A percentile compares a stretch with the other conserved stretches of the same genome.
phyloP scores from a whole-genome alignment of 1,140 invertebrate genomes.

The Aphelenchoides fujianensis region DNA sequence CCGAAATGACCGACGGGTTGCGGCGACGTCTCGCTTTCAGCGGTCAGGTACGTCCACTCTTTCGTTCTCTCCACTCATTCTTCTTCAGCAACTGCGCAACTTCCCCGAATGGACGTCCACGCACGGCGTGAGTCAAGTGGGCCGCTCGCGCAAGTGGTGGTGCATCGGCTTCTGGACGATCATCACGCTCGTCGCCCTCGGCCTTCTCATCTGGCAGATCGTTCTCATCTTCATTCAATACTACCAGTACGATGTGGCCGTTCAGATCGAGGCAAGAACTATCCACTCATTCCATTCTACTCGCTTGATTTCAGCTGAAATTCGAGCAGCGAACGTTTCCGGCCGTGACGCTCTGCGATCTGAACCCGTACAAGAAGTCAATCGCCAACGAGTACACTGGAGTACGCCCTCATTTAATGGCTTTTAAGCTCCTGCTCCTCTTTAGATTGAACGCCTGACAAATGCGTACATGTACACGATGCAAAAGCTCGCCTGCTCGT shows the following conservation, averaged over 20 bases:
- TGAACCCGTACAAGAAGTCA: conserved; percentile 34
- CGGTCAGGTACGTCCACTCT: neutral
- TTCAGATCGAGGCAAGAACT: conserved; percentile 36
- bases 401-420: conserved; percentile 20
- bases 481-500: conserved; percentile 26
- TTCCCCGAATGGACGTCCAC: conserved; percentile 30
- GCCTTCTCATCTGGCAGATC: conserved; percentile 38
- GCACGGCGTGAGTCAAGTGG: conserved; percentile 38
- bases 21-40: neutral
- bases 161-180: conserved; percentile 40
- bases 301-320: conserved; percentile 34
- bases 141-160: conserved; percentile 33
- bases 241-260: conserved; percentile 38
- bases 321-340: conserved; percentile 42
- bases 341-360: conserved; percentile 44
- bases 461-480: conserved; percentile 36
- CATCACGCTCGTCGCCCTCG: conserved; percentile 41
- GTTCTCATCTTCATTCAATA: conserved; percentile 42
- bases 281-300: neutral
- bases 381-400: conserved; percentile 20
- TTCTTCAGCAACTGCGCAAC: conserved; percentile 8
- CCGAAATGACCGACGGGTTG: neutral
- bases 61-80: neutral
- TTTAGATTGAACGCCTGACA: conserved; percentile 33
- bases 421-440: conserved; percentile 9